Conservation (phyloP, 1,140 invertebrate genomes). For the Zaprionus gabonicus region DNA sequence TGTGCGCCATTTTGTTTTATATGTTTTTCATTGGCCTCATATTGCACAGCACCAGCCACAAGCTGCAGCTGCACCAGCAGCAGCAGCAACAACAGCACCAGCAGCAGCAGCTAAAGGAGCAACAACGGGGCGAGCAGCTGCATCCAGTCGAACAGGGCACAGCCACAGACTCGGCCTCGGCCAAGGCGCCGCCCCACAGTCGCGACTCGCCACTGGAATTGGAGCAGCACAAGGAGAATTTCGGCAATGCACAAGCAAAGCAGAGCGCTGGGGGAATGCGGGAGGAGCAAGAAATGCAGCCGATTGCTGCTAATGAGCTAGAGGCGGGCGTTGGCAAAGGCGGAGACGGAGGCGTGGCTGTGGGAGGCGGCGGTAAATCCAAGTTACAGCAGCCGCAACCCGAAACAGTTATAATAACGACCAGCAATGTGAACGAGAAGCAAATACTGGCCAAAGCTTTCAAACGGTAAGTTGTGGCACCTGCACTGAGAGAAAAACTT, state of each 20-base stretch:
- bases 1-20: constrained; percentile 84
- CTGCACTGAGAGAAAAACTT: constrained; percentile 7
- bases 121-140: constrained; percentile 7
- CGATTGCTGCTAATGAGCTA: constrained; percentile 44
- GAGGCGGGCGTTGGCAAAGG: not conserved
- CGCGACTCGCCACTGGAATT: constrained; percentile 53
- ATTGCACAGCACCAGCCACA: constrained; percentile 80
- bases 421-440: constrained; percentile 83
- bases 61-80: constrained; percentile 67
- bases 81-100: constrained; percentile 43
- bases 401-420: constrained; percentile 83
- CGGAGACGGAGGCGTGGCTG: constrained; percentile 20
- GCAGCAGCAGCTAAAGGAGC: constrained; percentile 32
- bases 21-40: constrained; percentile 84
- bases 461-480: constrained; percentile 75
- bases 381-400: constrained; percentile 70
- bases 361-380: constrained; percentile 42
- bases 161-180: constrained; percentile 20
- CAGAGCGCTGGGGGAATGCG: not conserved
- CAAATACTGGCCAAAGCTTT: constrained; percentile 83
- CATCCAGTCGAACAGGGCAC: constrained; percentile 21
- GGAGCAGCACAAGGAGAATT: constrained; percentile 57
- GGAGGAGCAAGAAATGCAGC: constrained; percentile 45
- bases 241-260: constrained; percentile 43
- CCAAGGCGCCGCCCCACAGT: constrained; percentile 53